These are phyloP conservation scores for Sebastes goodei DNA, from an alignment of 2,797 vertebrate genomes.

Conservation along the genomic window DNA sequence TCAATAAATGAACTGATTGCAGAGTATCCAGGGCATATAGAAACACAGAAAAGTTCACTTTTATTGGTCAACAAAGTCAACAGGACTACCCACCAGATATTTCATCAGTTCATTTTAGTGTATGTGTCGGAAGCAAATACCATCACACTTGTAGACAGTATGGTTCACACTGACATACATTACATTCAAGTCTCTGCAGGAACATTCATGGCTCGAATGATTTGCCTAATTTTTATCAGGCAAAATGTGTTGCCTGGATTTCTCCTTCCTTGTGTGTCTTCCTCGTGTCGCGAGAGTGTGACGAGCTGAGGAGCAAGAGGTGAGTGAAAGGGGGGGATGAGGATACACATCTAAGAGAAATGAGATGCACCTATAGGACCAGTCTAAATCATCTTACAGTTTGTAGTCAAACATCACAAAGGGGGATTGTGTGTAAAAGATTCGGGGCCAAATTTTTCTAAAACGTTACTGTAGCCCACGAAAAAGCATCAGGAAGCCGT, in stretches of 20 bases:
- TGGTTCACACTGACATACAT: background rate
- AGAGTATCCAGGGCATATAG: conserved; percentile 3
- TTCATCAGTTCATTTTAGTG: background rate
- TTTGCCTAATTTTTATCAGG: background rate
- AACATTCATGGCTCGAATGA: background rate
- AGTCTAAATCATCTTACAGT: background rate
- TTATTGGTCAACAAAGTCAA: conserved; percentile 22
- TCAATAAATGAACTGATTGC: conserved; percentile 3
- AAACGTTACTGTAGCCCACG: background rate
- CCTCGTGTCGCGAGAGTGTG: background rate
- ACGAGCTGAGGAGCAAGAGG: background rate
- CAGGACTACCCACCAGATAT: background rate
- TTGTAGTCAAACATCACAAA: background rate
- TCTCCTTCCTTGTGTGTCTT: background rate
- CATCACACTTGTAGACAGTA: background rate
- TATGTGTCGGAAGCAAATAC: conserved; percentile 1
- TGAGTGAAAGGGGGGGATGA: background rate
- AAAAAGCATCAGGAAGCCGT: background rate
- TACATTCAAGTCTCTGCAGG: conserved; percentile 24
- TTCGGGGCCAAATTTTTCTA: background rate
- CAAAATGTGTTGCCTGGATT: background rate
- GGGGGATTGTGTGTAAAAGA: background rate
- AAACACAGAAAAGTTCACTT: conserved; percentile 12
- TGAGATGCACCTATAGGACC: background rate
- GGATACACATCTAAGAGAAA: background rate